Evolutionary conservation across 1,140 invertebrate genomes (phyloP), one percentile per base, ranked within the genome.

Genomic region (Coelopa frigida): DNA sequence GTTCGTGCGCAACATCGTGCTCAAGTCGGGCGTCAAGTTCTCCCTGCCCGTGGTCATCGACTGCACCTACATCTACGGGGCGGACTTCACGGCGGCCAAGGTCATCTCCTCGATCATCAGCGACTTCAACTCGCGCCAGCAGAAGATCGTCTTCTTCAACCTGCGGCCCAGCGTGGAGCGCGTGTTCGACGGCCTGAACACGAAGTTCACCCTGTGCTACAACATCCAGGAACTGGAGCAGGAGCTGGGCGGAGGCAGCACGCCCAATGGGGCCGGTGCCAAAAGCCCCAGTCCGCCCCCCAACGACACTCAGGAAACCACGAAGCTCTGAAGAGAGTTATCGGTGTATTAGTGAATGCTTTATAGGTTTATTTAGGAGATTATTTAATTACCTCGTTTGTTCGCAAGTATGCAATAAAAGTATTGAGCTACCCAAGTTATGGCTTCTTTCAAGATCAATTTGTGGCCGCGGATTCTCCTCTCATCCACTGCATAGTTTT

Each of bases 61-160:
- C 66, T 87, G 84, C 68, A 80, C 82, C 18, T 81, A 85, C 65
- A 84, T 87, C 49, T 85, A 85, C 64, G 79, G 79, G 38, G 83
- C 83, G n/a, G 84, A 87, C 69, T 87, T 78, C 60, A 85, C 84
- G 0, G 83, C 84, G 10, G 85, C 85, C 23, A 81, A 76, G 59
- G 83, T 82, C 49, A 77, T 81, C 41, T 73, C 78, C 56, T 73
- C 73, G 49, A 61, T 84, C 23, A 80, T 78, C 1, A 75, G 75
- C 42, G 84, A 87, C 65, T 86, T 87, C 61, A 76, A 80, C 27
- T 61, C 63, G 22, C 68, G 82, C 26, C 74, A 76, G 11, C 84
- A 87, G 65, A 76, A 79, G 6, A 66, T 87, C 6, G 79, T 84
- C 57, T 86, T 87, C 65, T 85, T 80, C 64, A 85, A 85, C 61